phyloP scores from a whole-genome alignment of 1,140 invertebrate species.

The Sinonovacula constricta region DNA sequence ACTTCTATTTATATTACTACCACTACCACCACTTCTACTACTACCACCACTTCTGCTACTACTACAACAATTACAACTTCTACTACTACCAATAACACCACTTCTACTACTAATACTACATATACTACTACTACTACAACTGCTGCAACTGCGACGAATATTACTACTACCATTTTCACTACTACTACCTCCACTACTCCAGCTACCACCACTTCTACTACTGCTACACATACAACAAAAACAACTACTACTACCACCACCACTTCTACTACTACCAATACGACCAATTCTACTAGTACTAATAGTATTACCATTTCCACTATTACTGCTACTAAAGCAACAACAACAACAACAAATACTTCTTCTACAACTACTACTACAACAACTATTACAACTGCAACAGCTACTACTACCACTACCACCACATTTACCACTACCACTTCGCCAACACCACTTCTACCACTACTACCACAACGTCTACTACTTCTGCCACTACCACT shows the following conservation, averaged over 20 bases:
- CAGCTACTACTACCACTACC: no score
- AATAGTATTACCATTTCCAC: no score
- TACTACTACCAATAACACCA: background rate
- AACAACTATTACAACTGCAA: no score
- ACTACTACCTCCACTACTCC: conserved; percentile 6
- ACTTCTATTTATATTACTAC: background rate
- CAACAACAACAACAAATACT: no score
- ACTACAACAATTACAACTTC: background rate
- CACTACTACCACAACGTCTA: background rate
- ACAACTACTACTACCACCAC: conserved; percentile 4
- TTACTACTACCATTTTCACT: background rate
- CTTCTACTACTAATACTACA: background rate
- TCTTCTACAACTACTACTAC: no score
- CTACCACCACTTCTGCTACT: conserved; percentile 5
- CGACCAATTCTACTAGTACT: no score
- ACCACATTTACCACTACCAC: no score
- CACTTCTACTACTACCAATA: background rate
- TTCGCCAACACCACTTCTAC: background rate
- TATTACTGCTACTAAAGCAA: no score
- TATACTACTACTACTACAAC: conserved; percentile 3
- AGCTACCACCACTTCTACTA: conserved; percentile 11
- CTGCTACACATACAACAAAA: background rate
- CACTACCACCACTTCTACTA: background rate
- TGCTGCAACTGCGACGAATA: background rate
- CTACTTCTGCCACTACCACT: background rate